These are phyloP conservation scores for Tridacna gigas DNA, from an alignment of 2,888 invertebrate species.

Conservation along the genomic window DNA sequence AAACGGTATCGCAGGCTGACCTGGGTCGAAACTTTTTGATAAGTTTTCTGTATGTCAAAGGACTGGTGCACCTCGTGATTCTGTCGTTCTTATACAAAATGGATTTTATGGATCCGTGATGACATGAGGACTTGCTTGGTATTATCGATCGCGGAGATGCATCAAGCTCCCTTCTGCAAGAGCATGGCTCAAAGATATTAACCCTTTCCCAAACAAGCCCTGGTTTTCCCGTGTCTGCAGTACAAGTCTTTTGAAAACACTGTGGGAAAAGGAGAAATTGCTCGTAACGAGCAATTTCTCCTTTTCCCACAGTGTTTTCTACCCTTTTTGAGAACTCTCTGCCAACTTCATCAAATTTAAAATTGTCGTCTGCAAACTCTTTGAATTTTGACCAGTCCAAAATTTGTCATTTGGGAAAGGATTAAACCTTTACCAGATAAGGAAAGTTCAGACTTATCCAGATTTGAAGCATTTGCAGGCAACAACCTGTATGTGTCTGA, in stretches of 20 bases:
- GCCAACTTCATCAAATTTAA: not conserved
- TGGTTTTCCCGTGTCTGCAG: not conserved
- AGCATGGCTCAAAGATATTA: not conserved
- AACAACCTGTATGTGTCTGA: too few relatives aligned
- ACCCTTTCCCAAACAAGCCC: not conserved
- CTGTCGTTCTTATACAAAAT: too few relatives aligned
- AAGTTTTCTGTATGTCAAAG: too few relatives aligned
- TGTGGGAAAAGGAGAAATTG: slow-evolving; percentile 13
- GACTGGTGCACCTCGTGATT: too few relatives aligned
- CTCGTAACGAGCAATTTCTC: slow-evolving; percentile 5
- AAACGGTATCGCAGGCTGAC: too few relatives aligned
- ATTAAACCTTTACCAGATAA: not conserved
- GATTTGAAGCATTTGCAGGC: too few relatives aligned
- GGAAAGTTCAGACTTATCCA: too few relatives aligned
- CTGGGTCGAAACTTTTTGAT: too few relatives aligned
- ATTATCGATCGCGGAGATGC: too few relatives aligned
- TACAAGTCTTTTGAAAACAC: not conserved
- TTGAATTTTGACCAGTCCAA: not conserved
- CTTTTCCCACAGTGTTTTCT: slow-evolving; percentile 3
- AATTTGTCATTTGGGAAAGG: not conserved
- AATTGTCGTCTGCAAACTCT: not conserved
- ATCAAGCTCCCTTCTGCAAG: too few relatives aligned
- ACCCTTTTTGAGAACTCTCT: not conserved
- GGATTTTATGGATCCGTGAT: too few relatives aligned
- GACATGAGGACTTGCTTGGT: too few relatives aligned